These are phyloP conservation scores for Synergus japonicus DNA, from an alignment of 2,888 invertebrate species.

Conservation along the genomic window DNA sequence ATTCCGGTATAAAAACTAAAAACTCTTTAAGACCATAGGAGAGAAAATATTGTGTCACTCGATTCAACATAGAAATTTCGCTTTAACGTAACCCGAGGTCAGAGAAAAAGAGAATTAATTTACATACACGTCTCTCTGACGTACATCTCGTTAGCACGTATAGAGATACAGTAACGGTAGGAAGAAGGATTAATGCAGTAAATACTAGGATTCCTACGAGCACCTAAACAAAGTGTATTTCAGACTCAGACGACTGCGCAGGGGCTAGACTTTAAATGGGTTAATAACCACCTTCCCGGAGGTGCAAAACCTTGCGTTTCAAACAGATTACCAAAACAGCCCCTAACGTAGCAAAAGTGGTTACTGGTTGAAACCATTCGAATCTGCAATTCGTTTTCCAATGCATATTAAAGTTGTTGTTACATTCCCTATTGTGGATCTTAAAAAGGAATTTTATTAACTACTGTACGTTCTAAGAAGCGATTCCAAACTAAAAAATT, in stretches of 20 bases:
- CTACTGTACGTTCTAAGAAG: too few relatives aligned
- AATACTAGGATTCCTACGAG: conserved; percentile 5
- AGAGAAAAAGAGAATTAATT: conserved; percentile 12
- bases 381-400: background rate
- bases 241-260: background rate
- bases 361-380: background rate
- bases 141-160: conserved; percentile 6
- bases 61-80: conserved; percentile 12
- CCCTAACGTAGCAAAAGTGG: conserved; percentile 5
- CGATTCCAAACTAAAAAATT: too few relatives aligned
- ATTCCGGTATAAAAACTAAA: conserved; percentile 5
- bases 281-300: conserved; percentile 21
- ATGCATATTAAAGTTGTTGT: background rate
- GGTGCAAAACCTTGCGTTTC: conserved; percentile 21
- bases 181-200: background rate
- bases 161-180: background rate
- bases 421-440: too few relatives aligned
- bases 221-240: conserved; percentile 15
- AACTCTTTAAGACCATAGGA: conserved; percentile 12
- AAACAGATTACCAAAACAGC: conserved; percentile 34
- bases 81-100: background rate
- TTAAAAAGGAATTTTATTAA: too few relatives aligned
- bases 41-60: conserved; percentile 6
- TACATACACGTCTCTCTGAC: background rate
- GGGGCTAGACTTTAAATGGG: conserved; percentile 12